Conservation (phyloP, 2,797 vertebrate genomes). For the Gallinago stenura region DNA sequence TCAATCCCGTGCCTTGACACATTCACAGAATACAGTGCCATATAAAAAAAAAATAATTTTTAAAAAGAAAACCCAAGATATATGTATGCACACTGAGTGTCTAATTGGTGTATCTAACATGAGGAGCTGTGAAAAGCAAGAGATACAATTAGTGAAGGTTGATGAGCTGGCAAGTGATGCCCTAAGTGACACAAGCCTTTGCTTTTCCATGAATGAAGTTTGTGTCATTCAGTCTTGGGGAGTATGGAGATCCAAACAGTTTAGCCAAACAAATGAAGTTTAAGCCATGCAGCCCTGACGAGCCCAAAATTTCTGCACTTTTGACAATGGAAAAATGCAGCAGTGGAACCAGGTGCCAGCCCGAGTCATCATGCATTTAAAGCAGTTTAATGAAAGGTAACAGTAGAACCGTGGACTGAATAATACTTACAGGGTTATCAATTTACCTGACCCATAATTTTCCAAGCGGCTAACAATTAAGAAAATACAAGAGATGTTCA, state of each 20-base stretch:
- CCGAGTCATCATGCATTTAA: conserved; percentile 76
- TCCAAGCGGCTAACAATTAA: conserved; percentile 86
- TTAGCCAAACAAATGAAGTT: conserved; percentile 54
- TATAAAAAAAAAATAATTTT: neutral
- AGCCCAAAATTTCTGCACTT: conserved; percentile 21
- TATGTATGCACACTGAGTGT: neutral
- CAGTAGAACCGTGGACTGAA: conserved; percentile 64
- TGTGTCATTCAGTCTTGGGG: conserved; percentile 44
- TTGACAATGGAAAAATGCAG: conserved; percentile 69
- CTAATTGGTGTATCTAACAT: conserved; percentile 35
- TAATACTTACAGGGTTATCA: conserved; percentile 82
- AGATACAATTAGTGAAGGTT: conserved; percentile 38
- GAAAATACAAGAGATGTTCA: conserved; percentile 84
- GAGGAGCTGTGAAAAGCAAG: conserved; percentile 47
- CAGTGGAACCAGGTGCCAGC: conserved; percentile 20
- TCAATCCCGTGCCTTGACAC: neutral
- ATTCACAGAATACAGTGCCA: neutral
- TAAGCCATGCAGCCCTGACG: conserved; percentile 78
- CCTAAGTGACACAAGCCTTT: conserved; percentile 19
- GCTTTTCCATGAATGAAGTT: conserved; percentile 43
- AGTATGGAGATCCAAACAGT: conserved; percentile 52
- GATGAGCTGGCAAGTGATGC: conserved; percentile 57
- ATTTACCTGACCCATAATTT: conserved; percentile 83
- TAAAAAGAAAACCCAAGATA: neutral
- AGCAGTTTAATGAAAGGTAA: conserved; percentile 70